Evolutionary conservation across 2,113 vertebrate genomes (phyloP).

Genomic region (Smithornis capensis): DNA sequence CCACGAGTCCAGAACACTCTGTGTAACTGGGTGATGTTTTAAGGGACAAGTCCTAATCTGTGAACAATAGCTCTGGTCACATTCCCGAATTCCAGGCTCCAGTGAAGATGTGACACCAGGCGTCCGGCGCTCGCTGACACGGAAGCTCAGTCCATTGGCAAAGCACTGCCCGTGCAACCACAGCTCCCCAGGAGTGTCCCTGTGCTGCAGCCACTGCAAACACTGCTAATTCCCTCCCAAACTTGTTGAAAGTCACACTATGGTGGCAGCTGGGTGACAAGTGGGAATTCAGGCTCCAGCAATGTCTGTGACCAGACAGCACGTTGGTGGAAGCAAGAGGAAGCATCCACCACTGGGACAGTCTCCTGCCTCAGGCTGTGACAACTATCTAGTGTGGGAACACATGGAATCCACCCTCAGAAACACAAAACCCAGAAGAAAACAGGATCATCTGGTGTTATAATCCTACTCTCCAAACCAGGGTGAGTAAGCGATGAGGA

Average conservation of each 20-base stretch:
- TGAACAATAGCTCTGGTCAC: conserved; percentile 7
- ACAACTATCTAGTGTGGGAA: neutral
- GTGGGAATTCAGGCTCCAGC: neutral
- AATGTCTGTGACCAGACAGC: neutral
- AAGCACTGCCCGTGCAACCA: neutral
- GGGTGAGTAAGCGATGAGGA: neutral
- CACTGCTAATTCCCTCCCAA: neutral
- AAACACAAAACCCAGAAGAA: neutral
- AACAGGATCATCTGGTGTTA: neutral
- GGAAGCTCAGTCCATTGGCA: fast-evolving
- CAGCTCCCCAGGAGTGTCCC: neutral
- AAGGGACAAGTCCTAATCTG: neutral
- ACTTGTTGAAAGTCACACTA: neutral
- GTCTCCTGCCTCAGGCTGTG: neutral
- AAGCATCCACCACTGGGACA: neutral
- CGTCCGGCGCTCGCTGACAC: neutral
- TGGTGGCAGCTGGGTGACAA: fast-evolving
- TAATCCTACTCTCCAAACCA: neutral
- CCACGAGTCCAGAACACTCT: neutral
- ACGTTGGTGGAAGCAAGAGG: neutral
- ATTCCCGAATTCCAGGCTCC: neutral
- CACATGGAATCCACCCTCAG: neutral
- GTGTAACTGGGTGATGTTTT: neutral
- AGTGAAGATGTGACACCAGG: neutral
- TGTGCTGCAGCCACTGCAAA: fast-evolving